phyloP scores from a whole-genome alignment of 2,888 invertebrate genomes.

The Athetis lepigone region DNA sequence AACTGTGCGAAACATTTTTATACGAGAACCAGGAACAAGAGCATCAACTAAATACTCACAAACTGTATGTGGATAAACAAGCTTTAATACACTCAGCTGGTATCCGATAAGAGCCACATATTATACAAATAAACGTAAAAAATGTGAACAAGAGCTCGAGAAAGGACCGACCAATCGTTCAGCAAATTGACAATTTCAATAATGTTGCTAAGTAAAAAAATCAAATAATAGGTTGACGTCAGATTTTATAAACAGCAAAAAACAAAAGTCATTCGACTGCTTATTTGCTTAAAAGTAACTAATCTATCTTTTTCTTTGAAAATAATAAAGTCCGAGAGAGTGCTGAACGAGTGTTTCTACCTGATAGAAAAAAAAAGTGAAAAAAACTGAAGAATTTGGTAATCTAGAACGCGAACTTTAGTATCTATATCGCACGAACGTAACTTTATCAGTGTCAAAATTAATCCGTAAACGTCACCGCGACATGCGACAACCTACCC shows the following conservation, averaged over 20 bases:
- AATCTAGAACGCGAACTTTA: not conserved
- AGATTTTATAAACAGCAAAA: slow-evolving; percentile 26
- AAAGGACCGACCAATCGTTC: slow-evolving; percentile 78
- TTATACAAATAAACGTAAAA: slow-evolving; percentile 80
- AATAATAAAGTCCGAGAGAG: not conserved
- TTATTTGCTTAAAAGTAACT: no score
- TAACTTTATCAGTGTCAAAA: slow-evolving; percentile 6
- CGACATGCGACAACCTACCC: not conserved
- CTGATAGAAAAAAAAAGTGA: no score
- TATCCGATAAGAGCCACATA: slow-evolving; percentile 81
- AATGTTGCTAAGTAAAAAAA: slow-evolving; percentile 53
- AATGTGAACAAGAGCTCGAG: slow-evolving; percentile 76
- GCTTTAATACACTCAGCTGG: slow-evolving; percentile 75
- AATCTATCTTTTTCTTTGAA: not conserved
- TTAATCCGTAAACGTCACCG: slow-evolving; percentile 32
- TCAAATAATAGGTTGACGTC: slow-evolving; percentile 45
- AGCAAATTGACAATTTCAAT: slow-evolving; percentile 70
- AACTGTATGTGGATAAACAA: slow-evolving; percentile 67
- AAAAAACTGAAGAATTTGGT: not conserved
- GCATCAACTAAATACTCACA: slow-evolving; percentile 76
- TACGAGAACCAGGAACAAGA: slow-evolving; percentile 30
- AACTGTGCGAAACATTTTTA: slow-evolving; percentile 68
- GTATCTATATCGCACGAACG: slow-evolving; percentile 16
- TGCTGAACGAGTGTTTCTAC: no score
- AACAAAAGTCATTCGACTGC: slow-evolving; percentile 29